Base-by-base conservation (phyloP, 2,888 invertebrate species). In the Dasysyrphus albostriatus region DNA sequence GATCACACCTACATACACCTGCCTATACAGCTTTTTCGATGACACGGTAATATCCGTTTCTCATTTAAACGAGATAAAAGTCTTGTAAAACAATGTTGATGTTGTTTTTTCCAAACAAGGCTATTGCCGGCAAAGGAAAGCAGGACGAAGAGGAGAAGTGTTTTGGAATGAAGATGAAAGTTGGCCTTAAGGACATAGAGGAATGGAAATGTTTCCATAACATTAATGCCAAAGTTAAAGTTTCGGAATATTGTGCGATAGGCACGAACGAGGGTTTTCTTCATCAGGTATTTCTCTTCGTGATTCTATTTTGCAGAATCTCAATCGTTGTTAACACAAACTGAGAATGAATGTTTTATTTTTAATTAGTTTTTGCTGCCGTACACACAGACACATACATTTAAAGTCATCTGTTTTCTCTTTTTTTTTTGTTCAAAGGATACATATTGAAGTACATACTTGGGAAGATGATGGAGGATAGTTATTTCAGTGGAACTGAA, bases 301-400 rank as follows among this genome's bases (percentile, higher is more conserved):
- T 32, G 4, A 32, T 32, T 32, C 7, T 14, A 61, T 32, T 37
- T 4, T 42, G 19, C 14, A 39, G 70, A 44, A 83, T 63, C 70
- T 76, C 34, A 3, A 58, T 76, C 67, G 76, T 65, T 81, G 73
- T 72, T 49, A 75, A 73, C 69, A 77, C 19, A 59, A 37, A 81
- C 85, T 81, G 59, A 73, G 72, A 87, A 87, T 87, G 83, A 83
- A 83, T 87, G 83, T 87, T 87, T 87, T 87, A 87, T 87, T 87
- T 87, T 87, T 87, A 87, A 87, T 87, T 87, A 87, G 87, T 87
- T 87, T 87, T 75, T 67, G 61, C 77, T 70, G 63, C 69, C 54
- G 24, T 2, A 24, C 24, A 2, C 77, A 61, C 59, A 32, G 32
- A n/a, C 24, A 24, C 24, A 24, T 3, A 63, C 14, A 65, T 51